Evolutionary conservation across 2,797 vertebrate species (phyloP), one percentile per base, ranked within the genome.

Genomic region (Sebastes melanostomus): DNA sequence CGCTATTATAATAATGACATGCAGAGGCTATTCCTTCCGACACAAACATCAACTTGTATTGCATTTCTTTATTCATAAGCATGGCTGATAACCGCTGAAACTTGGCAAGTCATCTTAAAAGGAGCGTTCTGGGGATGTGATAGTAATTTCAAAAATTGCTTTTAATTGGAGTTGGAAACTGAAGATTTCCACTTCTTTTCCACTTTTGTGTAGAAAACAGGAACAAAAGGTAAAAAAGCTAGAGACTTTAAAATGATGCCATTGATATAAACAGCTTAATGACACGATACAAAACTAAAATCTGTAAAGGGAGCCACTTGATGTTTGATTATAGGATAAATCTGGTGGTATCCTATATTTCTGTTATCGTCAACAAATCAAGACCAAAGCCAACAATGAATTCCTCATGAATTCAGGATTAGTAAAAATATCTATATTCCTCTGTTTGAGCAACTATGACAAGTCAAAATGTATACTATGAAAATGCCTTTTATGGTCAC

Each of bases 21-120:
- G 68, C 81, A 79, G 77, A 83, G 56, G 84, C 68, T 76, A 50
- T 72, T 87, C 42, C 52, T 75, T 72, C 74, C 16, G 5, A 84
- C 73, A 81, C 68, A 75, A 80, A 83, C 77, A 85, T 77, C 68
- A 59, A 24, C 75, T 72, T 71, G 54, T 72, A 86, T 89, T 85
- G 72, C 12, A 30, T 75, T 75, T 89, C 70, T 83, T 88, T 86
- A 88, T 91, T 90, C 89, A 88, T 46, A 50, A 81, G 78, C 88
- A 84, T 85, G 83, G 56, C 69, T 75, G 77, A 77, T 61, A 81
- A 84, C 58, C 69, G 68, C 42, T 50, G 65, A 81, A 78, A 63
- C 80, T 66, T 12, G 38, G 63, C 34, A 54, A 82, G 32, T 59
- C 78, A 20, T 76, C 61, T 61, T 36, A 24, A 73, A 82, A 71